phyloP scores from a whole-genome alignment of 2,113 vertebrate species.

The Pachycephala philippinensis region DNA sequence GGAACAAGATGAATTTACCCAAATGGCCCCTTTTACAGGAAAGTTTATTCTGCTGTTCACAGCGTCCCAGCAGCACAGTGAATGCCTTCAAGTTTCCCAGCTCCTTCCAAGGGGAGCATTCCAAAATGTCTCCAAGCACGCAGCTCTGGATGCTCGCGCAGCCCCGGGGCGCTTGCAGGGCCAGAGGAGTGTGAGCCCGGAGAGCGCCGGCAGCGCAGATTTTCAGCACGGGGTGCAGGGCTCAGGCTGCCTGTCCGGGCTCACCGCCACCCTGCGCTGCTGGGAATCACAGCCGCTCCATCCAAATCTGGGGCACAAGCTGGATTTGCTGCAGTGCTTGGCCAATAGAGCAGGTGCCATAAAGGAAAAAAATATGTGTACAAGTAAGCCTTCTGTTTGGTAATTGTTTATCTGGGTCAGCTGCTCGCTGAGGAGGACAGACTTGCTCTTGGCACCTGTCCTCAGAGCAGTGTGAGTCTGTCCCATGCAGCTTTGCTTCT shows the following conservation, averaged over 20 bases:
- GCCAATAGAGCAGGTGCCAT: neutral
- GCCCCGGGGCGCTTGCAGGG: fast-evolving
- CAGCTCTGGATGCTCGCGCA: fast-evolving
- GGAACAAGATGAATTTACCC: neutral
- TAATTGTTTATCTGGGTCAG: neutral
- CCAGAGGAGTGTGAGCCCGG: fast-evolving
- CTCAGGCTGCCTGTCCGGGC: fast-evolving
- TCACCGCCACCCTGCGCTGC: fast-evolving
- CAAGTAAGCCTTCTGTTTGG: neutral
- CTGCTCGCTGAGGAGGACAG: neutral
- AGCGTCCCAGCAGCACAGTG: neutral
- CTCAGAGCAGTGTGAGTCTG: neutral
- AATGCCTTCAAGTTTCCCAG: neutral
- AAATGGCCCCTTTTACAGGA: neutral
- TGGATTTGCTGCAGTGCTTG: neutral
- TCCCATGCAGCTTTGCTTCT: neutral
- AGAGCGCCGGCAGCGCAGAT: fast-evolving
- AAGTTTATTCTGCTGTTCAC: neutral
- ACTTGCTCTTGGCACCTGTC: slow-evolving; percentile 34
- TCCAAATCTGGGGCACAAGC: neutral
- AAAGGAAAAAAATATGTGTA: neutral
- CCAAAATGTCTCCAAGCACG: neutral
- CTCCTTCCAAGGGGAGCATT: slow-evolving; percentile 18
- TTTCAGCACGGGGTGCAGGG: fast-evolving
- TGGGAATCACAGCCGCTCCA: neutral